These are phyloP conservation scores for Hydrophis major DNA, from an alignment of 2,797 vertebrate genomes.

Conservation along the genomic window DNA sequence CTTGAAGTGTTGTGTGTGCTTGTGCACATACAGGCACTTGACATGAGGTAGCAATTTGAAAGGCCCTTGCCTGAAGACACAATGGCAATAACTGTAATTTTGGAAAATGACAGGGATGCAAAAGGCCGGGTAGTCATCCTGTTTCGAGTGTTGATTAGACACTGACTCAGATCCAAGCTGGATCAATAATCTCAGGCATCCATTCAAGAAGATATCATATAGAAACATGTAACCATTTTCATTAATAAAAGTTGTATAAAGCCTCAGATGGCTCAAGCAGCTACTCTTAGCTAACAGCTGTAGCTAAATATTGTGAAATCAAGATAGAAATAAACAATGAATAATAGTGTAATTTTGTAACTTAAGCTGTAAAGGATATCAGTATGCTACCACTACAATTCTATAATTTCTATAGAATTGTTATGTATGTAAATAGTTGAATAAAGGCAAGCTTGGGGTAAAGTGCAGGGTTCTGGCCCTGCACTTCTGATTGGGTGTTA, in stretches of 20 bases:
- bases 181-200: neutral
- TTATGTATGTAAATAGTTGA: no score
- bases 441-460: no score
- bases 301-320: neutral
- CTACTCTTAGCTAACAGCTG: neutral
- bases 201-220: neutral
- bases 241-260: neutral
- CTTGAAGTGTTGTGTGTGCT: no score
- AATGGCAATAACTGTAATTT: neutral
- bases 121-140: neutral
- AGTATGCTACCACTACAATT: neutral
- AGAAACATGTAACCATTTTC: neutral
- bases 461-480: no score
- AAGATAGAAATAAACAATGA: neutral
- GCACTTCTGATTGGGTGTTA: no score
- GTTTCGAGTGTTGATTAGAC: neutral
- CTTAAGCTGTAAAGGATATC: neutral
- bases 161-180: neutral
- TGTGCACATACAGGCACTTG: neutral
- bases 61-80: neutral
- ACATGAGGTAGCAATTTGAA: neutral
- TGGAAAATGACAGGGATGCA: neutral
- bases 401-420: no score
- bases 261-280: neutral
- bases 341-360: neutral